These are phyloP conservation scores for Lepus americanus DNA, from an alignment of 2,113 vertebrate species.

Conservation along the genomic window DNA sequence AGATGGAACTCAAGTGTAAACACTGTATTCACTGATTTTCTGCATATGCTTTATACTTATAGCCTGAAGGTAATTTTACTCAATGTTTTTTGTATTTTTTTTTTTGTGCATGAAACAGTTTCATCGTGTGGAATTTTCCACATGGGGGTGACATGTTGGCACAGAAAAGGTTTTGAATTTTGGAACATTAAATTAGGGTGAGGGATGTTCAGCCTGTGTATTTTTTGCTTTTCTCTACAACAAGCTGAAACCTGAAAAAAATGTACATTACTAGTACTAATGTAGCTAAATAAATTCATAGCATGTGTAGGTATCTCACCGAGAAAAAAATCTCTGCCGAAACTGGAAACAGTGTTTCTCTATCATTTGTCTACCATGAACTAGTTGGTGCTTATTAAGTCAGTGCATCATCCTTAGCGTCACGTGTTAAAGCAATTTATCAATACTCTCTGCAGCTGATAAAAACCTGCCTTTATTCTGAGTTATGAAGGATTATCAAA, in stretches of 20 bases:
- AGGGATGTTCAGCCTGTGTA: too few relatives aligned
- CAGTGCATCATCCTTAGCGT: background rate
- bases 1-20: too few relatives aligned
- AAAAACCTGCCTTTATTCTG: background rate
- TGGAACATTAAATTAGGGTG: too few relatives aligned
- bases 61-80: too few relatives aligned
- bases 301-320: background rate
- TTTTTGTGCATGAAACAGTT: too few relatives aligned
- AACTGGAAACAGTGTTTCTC: background rate
- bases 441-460: background rate
- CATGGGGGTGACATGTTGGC: too few relatives aligned
- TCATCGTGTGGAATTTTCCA: too few relatives aligned
- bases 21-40: too few relatives aligned
- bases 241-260: background rate
- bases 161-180: too few relatives aligned
- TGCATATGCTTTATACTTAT: too few relatives aligned
- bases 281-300: background rate
- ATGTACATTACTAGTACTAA: background rate
- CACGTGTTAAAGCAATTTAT: background rate
- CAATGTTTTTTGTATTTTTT: too few relatives aligned
- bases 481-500: background rate
- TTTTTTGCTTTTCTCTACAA: background rate
- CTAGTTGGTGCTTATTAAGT: background rate
- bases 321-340: conserved; percentile 4
- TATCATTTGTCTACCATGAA: background rate